Evolutionary conservation across 2,888 invertebrate genomes (phyloP).

Genomic region (Drosophila sordidula): DNA sequence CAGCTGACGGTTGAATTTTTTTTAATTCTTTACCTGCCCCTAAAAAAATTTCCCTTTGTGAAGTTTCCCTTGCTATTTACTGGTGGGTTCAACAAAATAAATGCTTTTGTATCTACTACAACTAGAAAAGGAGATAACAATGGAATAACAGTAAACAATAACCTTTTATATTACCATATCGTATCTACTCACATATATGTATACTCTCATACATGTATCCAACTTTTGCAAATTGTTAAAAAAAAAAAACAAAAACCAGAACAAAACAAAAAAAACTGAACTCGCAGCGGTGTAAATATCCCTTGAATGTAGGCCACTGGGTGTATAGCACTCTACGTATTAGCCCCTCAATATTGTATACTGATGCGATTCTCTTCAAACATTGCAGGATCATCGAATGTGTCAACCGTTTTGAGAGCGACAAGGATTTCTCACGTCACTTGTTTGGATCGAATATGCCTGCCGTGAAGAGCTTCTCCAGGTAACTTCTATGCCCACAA

Average conservation of each 20-base stretch:
- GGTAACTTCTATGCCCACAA: conserved; percentile 72
- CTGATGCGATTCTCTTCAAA: conserved; percentile 39
- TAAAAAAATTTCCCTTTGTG: background rate
- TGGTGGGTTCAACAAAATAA: conserved; percentile 7
- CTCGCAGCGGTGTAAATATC: conserved; percentile 4
- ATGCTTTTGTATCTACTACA: conserved; percentile 1
- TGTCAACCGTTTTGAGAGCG: background rate
- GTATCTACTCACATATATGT: conserved; percentile 6
- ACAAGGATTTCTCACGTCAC: background rate
- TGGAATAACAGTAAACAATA: conserved; percentile 4
- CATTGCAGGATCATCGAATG: conserved; percentile 33
- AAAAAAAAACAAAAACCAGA: background rate
- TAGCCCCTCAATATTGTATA: background rate
- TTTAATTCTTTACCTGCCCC: too few species aligned
- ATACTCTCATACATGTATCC: background rate
- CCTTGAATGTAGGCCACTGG: conserved; percentile 5
- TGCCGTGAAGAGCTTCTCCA: conserved; percentile 50
- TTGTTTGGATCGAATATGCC: conserved; percentile 1
- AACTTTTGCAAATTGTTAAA: background rate
- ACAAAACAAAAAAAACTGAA: background rate
- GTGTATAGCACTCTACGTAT: background rate
- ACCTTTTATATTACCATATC: background rate
- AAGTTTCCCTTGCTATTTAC: conserved; percentile 7
- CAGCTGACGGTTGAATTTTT: conserved; percentile 1
- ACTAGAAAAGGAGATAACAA: background rate